Conservation (phyloP, 2,113 vertebrate species). For the Aptenodytes patagonicus region DNA sequence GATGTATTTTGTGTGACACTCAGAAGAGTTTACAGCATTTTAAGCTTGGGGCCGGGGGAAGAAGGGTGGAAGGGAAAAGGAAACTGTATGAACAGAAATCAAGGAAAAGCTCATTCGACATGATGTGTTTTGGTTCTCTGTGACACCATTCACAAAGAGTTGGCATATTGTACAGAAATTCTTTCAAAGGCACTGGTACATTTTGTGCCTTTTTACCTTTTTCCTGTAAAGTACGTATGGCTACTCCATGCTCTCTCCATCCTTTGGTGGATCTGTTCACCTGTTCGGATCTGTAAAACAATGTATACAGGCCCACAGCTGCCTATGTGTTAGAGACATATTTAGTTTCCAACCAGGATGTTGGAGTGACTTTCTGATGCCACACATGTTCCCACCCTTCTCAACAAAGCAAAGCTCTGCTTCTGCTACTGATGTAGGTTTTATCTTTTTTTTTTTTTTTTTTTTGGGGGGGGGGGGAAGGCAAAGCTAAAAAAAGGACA, state of each 20-base stretch:
- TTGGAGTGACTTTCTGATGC: neutral
- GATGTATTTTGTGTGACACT: neutral
- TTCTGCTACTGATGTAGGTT: neutral
- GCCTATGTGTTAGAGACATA: neutral
- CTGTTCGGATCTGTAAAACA: neutral
- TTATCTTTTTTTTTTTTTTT: neutral
- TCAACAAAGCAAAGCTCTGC: neutral
- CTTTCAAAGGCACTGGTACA: neutral
- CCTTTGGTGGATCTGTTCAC: neutral
- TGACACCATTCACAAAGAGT: neutral
- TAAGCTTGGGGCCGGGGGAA: rapidly evolving
- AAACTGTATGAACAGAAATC: neutral
- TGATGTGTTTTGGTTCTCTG: neutral
- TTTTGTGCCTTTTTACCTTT: neutral
- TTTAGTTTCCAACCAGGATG: neutral
- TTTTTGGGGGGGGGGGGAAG: too few species aligned
- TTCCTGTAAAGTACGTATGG: neutral
- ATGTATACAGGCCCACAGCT: neutral
- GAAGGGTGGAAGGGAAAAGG: neutral
- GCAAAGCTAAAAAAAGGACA: neutral
- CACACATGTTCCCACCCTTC: neutral
- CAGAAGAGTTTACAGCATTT: neutral
- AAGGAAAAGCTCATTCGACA: neutral
- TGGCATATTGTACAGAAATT: neutral
- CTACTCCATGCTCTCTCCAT: neutral